Conservation (phyloP, 2,888 invertebrate species). For the Sepiola atlantica region DNA sequence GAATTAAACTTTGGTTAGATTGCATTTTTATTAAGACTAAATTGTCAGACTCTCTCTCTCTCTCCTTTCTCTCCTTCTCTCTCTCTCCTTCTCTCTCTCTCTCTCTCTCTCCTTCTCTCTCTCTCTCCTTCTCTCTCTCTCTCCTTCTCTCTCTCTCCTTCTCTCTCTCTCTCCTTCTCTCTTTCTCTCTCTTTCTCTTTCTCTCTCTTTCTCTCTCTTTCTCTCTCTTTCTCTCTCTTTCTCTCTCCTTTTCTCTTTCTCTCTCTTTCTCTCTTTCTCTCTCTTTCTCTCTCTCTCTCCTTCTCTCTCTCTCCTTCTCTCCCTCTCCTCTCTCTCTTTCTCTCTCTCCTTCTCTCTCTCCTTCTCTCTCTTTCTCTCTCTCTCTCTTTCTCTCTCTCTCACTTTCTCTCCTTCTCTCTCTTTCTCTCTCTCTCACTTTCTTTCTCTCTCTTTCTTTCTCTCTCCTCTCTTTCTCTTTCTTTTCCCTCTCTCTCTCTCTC, state of each 20-base stretch:
- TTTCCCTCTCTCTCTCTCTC: not conserved
- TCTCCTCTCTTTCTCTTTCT: not conserved
- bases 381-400: not conserved
- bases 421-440: not conserved
- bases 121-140: not conserved
- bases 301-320: not conserved
- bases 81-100: not conserved
- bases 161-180: not conserved
- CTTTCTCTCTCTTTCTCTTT: too few relatives aligned
- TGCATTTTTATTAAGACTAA: too few relatives aligned
- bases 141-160: not conserved
- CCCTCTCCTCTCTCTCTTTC: not conserved
- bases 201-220: not conserved
- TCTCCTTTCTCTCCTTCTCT: too few relatives aligned
- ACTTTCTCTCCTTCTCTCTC: not conserved
- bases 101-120: not conserved
- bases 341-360: not conserved
- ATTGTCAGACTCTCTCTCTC: too few relatives aligned
- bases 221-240: not conserved
- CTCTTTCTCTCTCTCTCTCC: not conserved
- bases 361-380: not conserved
- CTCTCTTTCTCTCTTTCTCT: not conserved
- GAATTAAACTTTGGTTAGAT: too few relatives aligned
- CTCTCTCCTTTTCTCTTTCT: rapidly evolving
- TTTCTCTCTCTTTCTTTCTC: not conserved